Evolutionary conservation across 2,888 invertebrate genomes (phyloP), one percentile per base, ranked within the genome.

Genomic region (Latrodectus hesperus): DNA sequence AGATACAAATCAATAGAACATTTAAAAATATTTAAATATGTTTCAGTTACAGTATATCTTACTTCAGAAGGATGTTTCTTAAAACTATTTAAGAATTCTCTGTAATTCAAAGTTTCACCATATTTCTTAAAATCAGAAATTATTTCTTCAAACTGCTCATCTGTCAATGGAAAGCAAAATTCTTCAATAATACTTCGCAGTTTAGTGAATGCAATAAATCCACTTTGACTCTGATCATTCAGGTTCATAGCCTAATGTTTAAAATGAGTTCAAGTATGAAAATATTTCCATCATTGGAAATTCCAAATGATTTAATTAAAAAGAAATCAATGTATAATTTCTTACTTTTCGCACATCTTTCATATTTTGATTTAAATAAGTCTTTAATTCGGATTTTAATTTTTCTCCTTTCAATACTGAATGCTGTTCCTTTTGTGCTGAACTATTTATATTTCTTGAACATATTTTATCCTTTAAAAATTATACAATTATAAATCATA

Each of bases 321-420:
- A 49, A 38, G 3, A 72, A 26, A 14, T 22, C 26, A 70, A 51
- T n/a, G 12, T 14, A 71, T 49, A 55, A 51, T 5, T 22, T 68
- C 74, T 71, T 88, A 88, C 88, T 53, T 70, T 88, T 75, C 84
- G 80, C 55, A 88, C 51, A n/a, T 84, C 75, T 22, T 51, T 26
- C 5, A 75, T 12, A 76, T 80, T 80, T 75, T 84, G 76, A 22
- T 88, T 88, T 9, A 88, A 53, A 65, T 88, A 76, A 52, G 80
- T 76, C 55, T 84, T 88, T 16, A 88, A 26, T 68, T 67, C 84
- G 8, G 84, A 71, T 26, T 60, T 65, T 53, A 88, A 72, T 26
- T 79, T 84, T 53, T 80, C 65, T 9, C 76, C 79, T 14, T n/a
- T 71, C 6, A 84, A 22, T 22, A 80, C 8, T 17, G 10, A 17